Evolutionary conservation across 2,797 vertebrate species (phyloP).

Genomic region (Enteromius unitaeniatus): DNA sequence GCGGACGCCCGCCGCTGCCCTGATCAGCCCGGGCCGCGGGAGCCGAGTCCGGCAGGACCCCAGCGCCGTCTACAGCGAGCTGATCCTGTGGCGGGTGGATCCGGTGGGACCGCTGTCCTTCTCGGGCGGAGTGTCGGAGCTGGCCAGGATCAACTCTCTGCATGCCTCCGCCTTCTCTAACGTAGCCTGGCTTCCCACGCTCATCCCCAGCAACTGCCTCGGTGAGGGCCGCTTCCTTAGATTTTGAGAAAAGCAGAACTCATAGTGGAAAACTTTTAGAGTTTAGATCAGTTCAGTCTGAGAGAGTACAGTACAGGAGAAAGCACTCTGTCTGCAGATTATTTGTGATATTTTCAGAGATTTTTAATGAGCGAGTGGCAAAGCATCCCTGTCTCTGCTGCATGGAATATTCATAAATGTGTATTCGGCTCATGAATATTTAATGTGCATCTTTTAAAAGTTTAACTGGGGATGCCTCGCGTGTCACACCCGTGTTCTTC

Average conservation of each 20-base stretch:
- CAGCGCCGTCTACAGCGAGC: conserved; percentile 93
- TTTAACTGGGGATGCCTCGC: neutral
- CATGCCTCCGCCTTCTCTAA: conserved; percentile 96
- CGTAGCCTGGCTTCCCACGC: conserved; percentile 94
- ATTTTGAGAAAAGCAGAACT: no score
- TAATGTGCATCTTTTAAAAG: neutral
- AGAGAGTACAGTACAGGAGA: neutral
- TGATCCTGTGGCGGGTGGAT: conserved; percentile 98
- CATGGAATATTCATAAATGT: conserved; percentile 12
- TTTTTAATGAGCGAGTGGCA: neutral
- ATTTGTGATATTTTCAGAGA: neutral
- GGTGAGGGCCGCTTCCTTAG: conserved; percentile 77
- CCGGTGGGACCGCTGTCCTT: conserved; percentile 95
- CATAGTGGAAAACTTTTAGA: no score
- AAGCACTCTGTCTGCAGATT: conserved; percentile 3
- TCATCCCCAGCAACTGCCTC: conserved; percentile 96
- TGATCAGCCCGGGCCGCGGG: conserved; percentile 59
- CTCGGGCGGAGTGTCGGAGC: conserved; percentile 96
- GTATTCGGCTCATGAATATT: conserved; percentile 14
- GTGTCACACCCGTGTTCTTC: neutral
- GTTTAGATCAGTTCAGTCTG: neutral
- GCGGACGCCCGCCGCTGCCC: conserved; percentile 79
- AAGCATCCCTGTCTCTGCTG: neutral
- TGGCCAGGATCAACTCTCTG: conserved; percentile 97
- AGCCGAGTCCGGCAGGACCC: conserved; percentile 82